Evolutionary conservation across 2,888 invertebrate species (phyloP), one percentile per base, ranked within the genome.

Genomic region (Lucinisca nassula): DNA sequence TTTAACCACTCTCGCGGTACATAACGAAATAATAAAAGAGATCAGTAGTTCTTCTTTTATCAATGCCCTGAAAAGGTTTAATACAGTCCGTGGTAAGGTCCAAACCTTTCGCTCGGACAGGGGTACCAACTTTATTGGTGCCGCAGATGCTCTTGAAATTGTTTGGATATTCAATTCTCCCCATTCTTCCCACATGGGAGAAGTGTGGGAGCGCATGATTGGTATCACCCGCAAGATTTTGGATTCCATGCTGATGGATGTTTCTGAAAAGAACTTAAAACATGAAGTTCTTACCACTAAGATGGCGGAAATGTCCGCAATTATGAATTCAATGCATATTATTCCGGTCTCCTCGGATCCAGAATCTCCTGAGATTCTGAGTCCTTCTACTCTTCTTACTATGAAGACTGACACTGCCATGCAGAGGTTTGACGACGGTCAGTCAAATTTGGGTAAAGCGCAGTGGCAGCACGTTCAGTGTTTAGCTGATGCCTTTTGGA

Each of bases 381-480:
- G 82, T 12, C 89, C 87, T 38, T 30, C 40, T 24, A 80, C 61
- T 27, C 75, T 89, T 2, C 55, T 89, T 21, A 89, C 89, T 38
- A 73, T 79, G 80, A 89, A 89, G 55, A 38, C 55, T 6, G 78
- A 35, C 17, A 8, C 45, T 12, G 14, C 35, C 51, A 8, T 17
- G 35, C 30, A 24, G 78, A 27, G n/a, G n/a, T 35, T 74, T 72
- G 24, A 79, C 30, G 30, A 24, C 45, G 58, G 79, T 40, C 37
- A 72, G 8, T 70, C 49, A 32, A 49, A 86, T 45, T 10, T 79
- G 70, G 76, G 80, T 21, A 76, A 67, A 21, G 67, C 79, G 12
- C 89, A 86, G 30, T 86, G 84, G 89, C 86, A 84, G 73, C 35
- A 58, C 30, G 86, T 84, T 14, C 84, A 86, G 72, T n/a, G 61